Percentiles rank a stretch among this genome's conserved stretches.
Evolutionary conservation across 1,140 invertebrate species (phyloP).

Genomic region (Thalassaphorura encarpata): DNA sequence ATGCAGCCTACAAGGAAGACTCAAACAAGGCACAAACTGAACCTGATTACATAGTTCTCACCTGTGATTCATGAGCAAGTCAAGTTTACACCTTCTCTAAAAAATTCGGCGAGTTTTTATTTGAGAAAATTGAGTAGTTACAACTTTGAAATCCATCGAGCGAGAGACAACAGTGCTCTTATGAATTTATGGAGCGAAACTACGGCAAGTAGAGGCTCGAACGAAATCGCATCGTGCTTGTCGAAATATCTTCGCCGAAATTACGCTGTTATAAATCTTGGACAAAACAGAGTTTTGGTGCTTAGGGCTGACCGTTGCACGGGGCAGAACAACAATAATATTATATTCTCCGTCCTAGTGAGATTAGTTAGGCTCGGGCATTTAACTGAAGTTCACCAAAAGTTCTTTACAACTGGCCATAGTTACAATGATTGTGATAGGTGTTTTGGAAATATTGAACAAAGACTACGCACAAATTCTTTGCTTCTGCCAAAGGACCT

Average conservation of each 20-base stretch:
- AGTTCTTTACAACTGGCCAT: too few species aligned
- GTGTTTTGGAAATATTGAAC: too few species aligned
- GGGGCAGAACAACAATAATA: constrained; percentile 31
- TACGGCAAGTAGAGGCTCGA: constrained; percentile 16
- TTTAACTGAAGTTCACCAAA: too few species aligned
- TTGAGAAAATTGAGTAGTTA: constrained; percentile 12
- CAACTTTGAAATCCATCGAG: constrained; percentile 9
- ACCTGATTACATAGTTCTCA: background rate
- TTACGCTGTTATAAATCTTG: constrained; percentile 6
- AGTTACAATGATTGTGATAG: too few species aligned
- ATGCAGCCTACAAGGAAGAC: background rate
- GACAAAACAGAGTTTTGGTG: constrained; percentile 20
- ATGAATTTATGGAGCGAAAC: constrained; percentile 27
- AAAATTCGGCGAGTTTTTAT: background rate
- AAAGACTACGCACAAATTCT: too few species aligned
- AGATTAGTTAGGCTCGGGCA: background rate
- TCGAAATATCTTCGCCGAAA: constrained; percentile 18
- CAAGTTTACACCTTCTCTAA: background rate
- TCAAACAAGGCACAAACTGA: background rate
- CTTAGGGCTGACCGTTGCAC: constrained; percentile 29
- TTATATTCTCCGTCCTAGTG: background rate
- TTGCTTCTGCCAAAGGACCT: too few species aligned
- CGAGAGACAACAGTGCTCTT: background rate
- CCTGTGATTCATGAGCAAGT: background rate
- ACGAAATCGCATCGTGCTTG: constrained; percentile 25